Percentiles rank a stretch among this genome's conserved stretches.
These are phyloP conservation scores for Solea senegalensis DNA, from an alignment of 2,113 vertebrate species.

Conservation along the genomic window DNA sequence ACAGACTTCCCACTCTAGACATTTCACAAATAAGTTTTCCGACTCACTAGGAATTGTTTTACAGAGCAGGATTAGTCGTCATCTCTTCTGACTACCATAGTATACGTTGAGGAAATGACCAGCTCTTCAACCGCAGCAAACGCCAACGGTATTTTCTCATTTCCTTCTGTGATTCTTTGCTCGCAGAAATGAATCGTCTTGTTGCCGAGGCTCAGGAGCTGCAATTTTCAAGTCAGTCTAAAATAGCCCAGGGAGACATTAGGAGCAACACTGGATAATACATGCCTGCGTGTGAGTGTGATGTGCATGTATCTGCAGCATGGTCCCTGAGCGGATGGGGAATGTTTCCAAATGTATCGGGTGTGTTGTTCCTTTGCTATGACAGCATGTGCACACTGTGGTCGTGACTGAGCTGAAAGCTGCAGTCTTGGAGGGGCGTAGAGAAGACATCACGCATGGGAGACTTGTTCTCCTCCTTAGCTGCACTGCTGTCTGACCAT, in stretches of 20 bases:
- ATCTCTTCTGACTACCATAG: not conserved
- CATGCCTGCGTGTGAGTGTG: slow-evolving; percentile 3
- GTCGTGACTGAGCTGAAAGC: not conserved
- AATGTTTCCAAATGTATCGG: slow-evolving; percentile 13
- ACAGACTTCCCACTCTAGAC: slow-evolving; percentile 12
- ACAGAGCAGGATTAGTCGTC: too few species aligned
- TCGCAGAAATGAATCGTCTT: not conserved
- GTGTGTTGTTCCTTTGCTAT: slow-evolving; percentile 8
- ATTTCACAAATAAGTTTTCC: not conserved
- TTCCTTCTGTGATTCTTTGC: too few species aligned
- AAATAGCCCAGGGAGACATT: slow-evolving; percentile 53
- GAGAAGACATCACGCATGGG: not conserved
- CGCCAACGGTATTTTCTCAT: too few species aligned
- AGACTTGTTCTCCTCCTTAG: slow-evolving; percentile 8
- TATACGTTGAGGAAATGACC: not conserved
- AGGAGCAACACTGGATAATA: slow-evolving; percentile 9
- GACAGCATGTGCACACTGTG: not conserved
- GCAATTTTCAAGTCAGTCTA: slow-evolving; percentile 43
- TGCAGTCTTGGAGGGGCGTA: not conserved
- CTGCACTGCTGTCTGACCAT: too few species aligned
- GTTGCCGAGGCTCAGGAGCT: slow-evolving; percentile 29
- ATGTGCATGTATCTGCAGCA: slow-evolving; percentile 10
- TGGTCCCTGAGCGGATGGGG: not conserved
- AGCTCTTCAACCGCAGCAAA: too few species aligned
- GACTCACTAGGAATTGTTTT: not conserved